Evolutionary conservation across 1,140 invertebrate genomes (phyloP), one percentile per base, ranked within the genome.

Genomic region (Drosophila littoralis): DNA sequence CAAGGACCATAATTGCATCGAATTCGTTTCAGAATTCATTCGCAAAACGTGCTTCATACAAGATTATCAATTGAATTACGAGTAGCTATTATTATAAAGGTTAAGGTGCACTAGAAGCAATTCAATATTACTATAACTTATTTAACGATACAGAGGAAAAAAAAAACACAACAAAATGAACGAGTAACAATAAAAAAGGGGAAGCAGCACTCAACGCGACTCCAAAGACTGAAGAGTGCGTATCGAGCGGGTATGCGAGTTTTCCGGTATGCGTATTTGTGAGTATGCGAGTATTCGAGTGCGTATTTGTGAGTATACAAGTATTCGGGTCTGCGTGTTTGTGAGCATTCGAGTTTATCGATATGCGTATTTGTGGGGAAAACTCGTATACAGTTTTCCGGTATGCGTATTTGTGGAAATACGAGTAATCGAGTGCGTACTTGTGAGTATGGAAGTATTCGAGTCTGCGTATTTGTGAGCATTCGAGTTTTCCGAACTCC

Each of bases 161-260:
- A 38, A 22, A 22, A 33, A 57, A 60, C 17, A 17, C 1, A 68
- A 52, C 59, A 77, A 72, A 76, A 85, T 51, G 64, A 78, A 75
- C 65, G 15, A 73, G 15, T 51, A 48, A 45, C 22, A 32, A 43
- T 10, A 46, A 9, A 42, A 36, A 42, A 50, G 54, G 50, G 48
- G 12, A 60, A 77, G 64, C 63, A 35, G 17, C 68, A 71, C 54
- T 54, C 60, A 13, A 65, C 65, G 60, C 60, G 48, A 36, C 38
- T 43, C 28, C 17, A 50, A 51, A 6, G 45, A 50, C 32, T 35
- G 55, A 12, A 17, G 46, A 68, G 55, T 51, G 32, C 66, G 57
- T 57, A 69, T 42, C 58, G 33, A 69, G 67, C 50, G 58, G 58
- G 66, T 61, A 32, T 32, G 45, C 42, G 32, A 13, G 28, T 43